These are phyloP conservation scores for Blastobasis adustella DNA, from an alignment of 2,888 invertebrate species.

Conservation along the genomic window DNA sequence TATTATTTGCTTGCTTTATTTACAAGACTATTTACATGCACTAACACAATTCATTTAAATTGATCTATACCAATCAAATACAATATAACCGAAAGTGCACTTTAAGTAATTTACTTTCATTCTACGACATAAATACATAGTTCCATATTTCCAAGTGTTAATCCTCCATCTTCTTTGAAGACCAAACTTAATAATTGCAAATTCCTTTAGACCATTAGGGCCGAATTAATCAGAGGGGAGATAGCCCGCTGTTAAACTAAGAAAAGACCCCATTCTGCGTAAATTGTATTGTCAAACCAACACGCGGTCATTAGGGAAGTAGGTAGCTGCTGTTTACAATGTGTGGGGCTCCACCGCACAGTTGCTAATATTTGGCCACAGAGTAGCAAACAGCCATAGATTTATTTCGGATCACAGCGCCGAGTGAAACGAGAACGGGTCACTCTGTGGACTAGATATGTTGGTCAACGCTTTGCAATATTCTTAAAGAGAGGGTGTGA, in stretches of 20 bases:
- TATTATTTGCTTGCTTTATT: no score
- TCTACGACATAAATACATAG: no score
- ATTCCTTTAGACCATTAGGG: conserved; percentile 48
- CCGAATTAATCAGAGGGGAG: conserved; percentile 55
- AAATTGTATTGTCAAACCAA: conserved; percentile 59
- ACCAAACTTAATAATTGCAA: conserved; percentile 43
- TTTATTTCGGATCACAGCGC: no score
- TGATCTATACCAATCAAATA: no score
- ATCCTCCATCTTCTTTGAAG: conserved; percentile 10
- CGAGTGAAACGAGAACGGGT: no score
- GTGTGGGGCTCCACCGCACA: conserved; percentile 12
- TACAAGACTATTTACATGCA: no score
- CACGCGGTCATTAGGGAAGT: conserved; percentile 42
- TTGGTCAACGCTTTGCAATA: conserved; percentile 18
- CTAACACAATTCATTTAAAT: no score
- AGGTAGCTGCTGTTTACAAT: conserved; percentile 22
- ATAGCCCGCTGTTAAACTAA: conserved; percentile 43
- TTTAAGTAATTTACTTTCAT: no score
- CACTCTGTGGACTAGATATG: no score
- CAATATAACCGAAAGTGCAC: conserved; percentile 6
- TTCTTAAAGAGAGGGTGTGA: conserved; percentile 38
- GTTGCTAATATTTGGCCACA: conserved; percentile 9
- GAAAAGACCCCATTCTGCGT: conserved; percentile 38
- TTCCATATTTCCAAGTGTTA: no score
- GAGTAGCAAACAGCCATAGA: conserved; percentile 6